A percentile compares a stretch with the other conserved stretches of the same genome.
Evolutionary conservation across 2,797 vertebrate species (phyloP).

Genomic region (Stomatorhinus walkeri): DNA sequence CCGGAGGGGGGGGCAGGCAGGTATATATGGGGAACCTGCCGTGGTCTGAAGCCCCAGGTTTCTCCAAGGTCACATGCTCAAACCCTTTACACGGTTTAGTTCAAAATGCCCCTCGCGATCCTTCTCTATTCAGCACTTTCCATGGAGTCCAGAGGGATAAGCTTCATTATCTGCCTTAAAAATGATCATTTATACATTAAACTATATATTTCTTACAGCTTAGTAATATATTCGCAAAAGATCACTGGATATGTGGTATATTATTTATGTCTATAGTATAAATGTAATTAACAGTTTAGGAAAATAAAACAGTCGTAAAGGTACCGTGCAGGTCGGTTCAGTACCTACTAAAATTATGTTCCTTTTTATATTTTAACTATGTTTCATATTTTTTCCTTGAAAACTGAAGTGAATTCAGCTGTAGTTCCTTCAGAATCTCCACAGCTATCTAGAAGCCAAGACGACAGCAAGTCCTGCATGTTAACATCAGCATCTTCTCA

Average conservation of each 20-base stretch:
- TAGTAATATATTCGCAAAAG: background rate
- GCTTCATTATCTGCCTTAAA: background rate
- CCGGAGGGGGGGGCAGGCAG: slow-evolving; percentile 38
- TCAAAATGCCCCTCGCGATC: background rate
- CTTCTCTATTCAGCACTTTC: background rate
- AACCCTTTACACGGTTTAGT: background rate
- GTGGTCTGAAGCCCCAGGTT: background rate
- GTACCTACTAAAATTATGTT: background rate
- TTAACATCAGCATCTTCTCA: background rate
- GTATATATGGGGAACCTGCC: slow-evolving; percentile 11
- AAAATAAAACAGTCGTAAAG: background rate
- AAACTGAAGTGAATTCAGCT: background rate
- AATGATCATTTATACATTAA: background rate
- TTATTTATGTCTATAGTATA: background rate
- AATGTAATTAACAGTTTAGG: background rate
- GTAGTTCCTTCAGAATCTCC: background rate
- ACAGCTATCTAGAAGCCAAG: background rate
- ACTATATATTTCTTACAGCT: background rate
- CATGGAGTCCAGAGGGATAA: background rate
- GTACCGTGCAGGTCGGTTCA: background rate
- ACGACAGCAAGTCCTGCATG: background rate
- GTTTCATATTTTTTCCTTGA: background rate
- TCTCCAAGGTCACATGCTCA: background rate
- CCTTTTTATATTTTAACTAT: background rate
- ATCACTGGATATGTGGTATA: background rate